Percentiles rank a stretch among this genome's conserved stretches.
Evolutionary conservation across 2,113 vertebrate genomes (phyloP).

Genomic region (Galbula dea): DNA sequence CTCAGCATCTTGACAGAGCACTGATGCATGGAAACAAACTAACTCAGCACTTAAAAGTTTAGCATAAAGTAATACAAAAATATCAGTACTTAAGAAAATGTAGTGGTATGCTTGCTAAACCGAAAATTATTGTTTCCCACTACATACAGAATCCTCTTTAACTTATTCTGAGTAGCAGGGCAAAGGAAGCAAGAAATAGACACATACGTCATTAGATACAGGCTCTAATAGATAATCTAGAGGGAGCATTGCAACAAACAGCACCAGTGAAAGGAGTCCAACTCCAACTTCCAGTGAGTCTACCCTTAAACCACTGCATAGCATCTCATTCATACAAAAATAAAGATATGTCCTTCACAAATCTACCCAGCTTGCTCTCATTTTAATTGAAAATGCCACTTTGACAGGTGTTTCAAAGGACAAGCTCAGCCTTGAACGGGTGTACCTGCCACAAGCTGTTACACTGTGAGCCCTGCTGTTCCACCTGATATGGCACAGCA

Average conservation of each 20-base stretch:
- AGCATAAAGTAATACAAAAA: neutral
- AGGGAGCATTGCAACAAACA: neutral
- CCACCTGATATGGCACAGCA: accelerated
- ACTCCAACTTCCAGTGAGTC: accelerated
- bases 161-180: neutral
- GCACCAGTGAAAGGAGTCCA: neutral
- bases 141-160: neutral
- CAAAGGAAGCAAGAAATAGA: neutral
- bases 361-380: neutral
- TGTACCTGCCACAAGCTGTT: neutral
- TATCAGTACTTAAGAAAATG: neutral
- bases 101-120: neutral
- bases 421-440: neutral
- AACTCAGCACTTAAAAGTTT: neutral
- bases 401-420: neutral
- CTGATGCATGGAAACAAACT: too few relatives aligned
- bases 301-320: neutral
- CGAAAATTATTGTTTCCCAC: neutral
- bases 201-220: neutral
- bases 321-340: neutral
- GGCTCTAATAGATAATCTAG: neutral
- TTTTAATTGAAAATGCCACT: neutral
- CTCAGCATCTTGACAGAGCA: neutral
- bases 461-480: accelerated
- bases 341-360: neutral